phyloP scores from a whole-genome alignment of 2,113 vertebrate species.

The Onychostruthus taczanowskii region DNA sequence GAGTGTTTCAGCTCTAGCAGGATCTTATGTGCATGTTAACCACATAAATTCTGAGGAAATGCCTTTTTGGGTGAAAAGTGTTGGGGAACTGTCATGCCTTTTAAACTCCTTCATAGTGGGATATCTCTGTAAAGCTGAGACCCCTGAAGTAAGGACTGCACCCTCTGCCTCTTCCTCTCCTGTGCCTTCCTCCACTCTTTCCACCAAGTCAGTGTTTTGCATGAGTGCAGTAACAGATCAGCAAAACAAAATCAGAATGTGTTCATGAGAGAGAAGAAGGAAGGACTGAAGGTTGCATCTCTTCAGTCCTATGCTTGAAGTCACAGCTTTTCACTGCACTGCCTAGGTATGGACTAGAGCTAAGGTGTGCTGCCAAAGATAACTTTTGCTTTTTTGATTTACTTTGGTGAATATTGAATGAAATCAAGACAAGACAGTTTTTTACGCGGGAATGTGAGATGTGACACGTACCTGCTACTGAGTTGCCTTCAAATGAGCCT shows the following conservation, averaged over 20 bases:
- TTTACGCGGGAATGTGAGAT: not conserved
- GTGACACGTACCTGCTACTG: not conserved
- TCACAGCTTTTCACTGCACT: not conserved
- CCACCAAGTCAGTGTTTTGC: not conserved
- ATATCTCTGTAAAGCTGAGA: not conserved
- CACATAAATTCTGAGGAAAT: not conserved
- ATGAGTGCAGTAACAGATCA: not conserved
- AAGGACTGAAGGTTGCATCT: not conserved
- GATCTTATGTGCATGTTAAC: not conserved
- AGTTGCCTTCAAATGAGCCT: not conserved
- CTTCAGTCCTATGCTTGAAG: not conserved
- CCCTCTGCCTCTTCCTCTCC: not conserved
- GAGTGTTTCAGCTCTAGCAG: not conserved
- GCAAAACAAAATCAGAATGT: not conserved
- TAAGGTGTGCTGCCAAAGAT: not conserved
- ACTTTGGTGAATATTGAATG: not conserved
- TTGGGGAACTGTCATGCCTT: not conserved
- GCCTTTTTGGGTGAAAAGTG: not conserved
- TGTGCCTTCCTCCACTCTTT: not conserved
- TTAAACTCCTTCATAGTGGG: not conserved
- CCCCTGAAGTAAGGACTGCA: not conserved
- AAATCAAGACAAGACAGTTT: not conserved
- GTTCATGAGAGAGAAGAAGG: not conserved
- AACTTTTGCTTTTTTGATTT: not conserved
- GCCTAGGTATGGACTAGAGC: not conserved